Conservation (phyloP, 2,797 vertebrate species). For the Bradypodion pumilum region DNA sequence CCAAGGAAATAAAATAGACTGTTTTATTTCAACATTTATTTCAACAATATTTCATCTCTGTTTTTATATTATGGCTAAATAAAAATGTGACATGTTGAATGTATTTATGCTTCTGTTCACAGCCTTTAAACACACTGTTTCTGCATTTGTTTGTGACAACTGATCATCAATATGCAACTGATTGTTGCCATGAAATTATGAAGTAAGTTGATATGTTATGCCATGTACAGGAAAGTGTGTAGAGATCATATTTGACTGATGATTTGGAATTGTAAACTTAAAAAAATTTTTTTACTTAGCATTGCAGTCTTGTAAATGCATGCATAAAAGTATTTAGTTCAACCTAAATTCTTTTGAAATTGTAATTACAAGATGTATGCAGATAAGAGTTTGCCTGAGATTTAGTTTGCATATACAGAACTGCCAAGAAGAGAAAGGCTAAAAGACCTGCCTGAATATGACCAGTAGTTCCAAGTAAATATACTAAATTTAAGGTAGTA, state of each 20-base stretch:
- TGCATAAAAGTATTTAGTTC: neutral
- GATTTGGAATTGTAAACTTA: neutral
- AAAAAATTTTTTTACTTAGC: too few relatives aligned
- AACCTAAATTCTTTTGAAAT: neutral
- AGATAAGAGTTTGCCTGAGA: neutral
- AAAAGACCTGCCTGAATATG: neutral
- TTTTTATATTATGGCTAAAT: neutral
- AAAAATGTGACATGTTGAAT: neutral
- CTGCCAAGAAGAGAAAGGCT: neutral
- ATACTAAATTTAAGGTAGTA: neutral
- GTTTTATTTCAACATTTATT: neutral
- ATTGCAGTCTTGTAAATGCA: neutral
- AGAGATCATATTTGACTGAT: rapidly evolving
- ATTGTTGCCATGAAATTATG: constrained; percentile 81
- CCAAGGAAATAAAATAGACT: neutral
- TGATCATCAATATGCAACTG: constrained; percentile 67
- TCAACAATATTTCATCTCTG: neutral
- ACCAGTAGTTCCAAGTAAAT: neutral
- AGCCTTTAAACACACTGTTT: constrained; percentile 93
- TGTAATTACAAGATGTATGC: neutral
- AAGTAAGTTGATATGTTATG: constrained; percentile 74
- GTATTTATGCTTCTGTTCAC: constrained; percentile 17
- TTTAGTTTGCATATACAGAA: neutral
- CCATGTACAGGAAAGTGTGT: neutral
- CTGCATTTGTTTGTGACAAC: constrained; percentile 89